These are phyloP conservation scores for Malurus melanocephalus DNA, from an alignment of 2,113 vertebrate species.

Conservation along the genomic window DNA sequence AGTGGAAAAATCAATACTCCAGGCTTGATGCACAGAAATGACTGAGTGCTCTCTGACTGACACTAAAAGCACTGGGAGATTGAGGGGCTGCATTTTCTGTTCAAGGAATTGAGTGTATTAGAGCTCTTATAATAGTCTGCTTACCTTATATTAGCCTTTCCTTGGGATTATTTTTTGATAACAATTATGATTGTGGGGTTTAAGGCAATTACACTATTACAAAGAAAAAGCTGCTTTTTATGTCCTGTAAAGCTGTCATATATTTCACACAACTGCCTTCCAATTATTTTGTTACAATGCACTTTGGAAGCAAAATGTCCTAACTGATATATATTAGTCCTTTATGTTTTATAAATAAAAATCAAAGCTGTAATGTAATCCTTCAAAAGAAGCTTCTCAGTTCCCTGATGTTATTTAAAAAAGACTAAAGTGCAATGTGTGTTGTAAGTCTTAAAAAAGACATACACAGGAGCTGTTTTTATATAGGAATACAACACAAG, in stretches of 20 bases:
- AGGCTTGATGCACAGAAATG: conserved; percentile 94
- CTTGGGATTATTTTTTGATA: conserved; percentile 91
- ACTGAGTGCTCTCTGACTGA: conserved; percentile 98
- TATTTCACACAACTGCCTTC: conserved; percentile 86
- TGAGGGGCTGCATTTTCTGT: conserved; percentile 87
- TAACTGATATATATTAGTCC: conserved; percentile 82
- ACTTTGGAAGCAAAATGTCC: conserved; percentile 80
- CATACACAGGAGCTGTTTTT: neutral
- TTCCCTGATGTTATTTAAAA: conserved; percentile 68
- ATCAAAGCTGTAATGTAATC: conserved; percentile 78
- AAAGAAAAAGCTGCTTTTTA: conserved; percentile 81
- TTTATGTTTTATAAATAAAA: conserved; percentile 87
- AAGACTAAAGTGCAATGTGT: conserved; percentile 49
- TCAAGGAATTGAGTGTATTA: conserved; percentile 86
- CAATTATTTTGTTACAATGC: conserved; percentile 90
- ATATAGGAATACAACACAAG: neutral
- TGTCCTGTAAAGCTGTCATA: conserved; percentile 84
- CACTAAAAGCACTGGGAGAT: conserved; percentile 97
- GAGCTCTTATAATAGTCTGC: conserved; percentile 87
- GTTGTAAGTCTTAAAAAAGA: conserved; percentile 44
- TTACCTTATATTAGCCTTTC: conserved; percentile 94
- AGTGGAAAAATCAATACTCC: conserved; percentile 98
- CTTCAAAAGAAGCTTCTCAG: conserved; percentile 72
- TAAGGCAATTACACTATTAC: conserved; percentile 87
- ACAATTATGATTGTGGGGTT: conserved; percentile 86